Percentiles rank a stretch among this genome's conserved stretches.
phyloP scores from a whole-genome alignment of 2,113 vertebrate genomes.

The Scatophagus argus region DNA sequence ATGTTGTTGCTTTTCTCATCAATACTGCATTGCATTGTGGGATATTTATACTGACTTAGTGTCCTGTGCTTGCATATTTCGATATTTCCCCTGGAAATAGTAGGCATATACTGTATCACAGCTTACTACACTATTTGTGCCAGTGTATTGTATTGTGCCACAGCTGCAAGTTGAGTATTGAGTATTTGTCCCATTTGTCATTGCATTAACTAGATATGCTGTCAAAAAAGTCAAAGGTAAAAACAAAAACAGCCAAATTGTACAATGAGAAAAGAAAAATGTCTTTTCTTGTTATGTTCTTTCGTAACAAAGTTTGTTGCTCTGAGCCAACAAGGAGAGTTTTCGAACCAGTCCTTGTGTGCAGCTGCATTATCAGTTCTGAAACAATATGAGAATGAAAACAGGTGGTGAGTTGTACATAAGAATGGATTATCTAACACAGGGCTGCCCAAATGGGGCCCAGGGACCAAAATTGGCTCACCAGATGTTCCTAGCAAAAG shows the following conservation, averaged over 20 bases:
- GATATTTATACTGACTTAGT: too few species aligned
- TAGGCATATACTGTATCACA: not conserved
- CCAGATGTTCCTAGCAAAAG: too few species aligned
- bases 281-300: too few species aligned
- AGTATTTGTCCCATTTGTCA: slow-evolving; percentile 24
- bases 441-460: too few species aligned
- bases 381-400: not conserved
- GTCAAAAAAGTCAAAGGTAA: slow-evolving; percentile 8
- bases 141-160: not conserved
- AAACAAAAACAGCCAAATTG: not conserved
- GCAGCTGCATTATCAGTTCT: not conserved
- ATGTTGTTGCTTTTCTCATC: too few species aligned
- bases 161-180: slow-evolving; percentile 27
- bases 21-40: too few species aligned
- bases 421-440: not conserved
- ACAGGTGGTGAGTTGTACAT: not conserved
- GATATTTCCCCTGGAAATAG: too few species aligned
- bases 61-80: too few species aligned
- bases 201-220: slow-evolving; percentile 6
- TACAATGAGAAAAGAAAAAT: not conserved
- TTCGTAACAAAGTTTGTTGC: not conserved
- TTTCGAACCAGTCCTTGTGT: not conserved
- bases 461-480: too few species aligned
- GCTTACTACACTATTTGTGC: not conserved
- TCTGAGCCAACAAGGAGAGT: slow-evolving; percentile 8